Base-by-base conservation (phyloP, 1,140 invertebrate species). In the Tetramorium alpestre region DNA sequence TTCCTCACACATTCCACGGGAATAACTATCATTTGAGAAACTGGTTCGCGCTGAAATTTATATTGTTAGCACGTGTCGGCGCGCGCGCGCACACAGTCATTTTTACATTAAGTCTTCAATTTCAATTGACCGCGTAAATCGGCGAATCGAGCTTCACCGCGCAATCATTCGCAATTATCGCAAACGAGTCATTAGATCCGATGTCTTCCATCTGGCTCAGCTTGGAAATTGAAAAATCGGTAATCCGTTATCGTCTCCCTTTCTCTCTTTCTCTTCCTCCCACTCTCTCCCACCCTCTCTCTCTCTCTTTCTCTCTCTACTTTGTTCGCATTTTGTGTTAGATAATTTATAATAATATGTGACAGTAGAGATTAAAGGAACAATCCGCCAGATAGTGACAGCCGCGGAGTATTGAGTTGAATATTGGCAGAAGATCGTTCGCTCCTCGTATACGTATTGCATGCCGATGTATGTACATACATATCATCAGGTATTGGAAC, bases 361-460 rank as follows among this genome's bases (percentile, higher is more conserved):
- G 22, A 69, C 38, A 69, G 7, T 33, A 33, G 10, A 70, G 78
- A 56, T 64, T 41, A 62, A 38, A 38, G 2, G 18, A 22, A 25
- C 18, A 13, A 70, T 28, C 8, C 5, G 33, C 41, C 33, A 28
- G 11, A 6, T 49, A 18, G 5, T 28, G 25, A 73, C 47, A 4
- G 60, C 73, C 86, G 25, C 18, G 51, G 51, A 85, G 84, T 85
- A 90, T 90, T 75, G 75, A 89, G 69, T 87, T 47, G 10, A 13
- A 13, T 81, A 90, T 88, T 90, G 87, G 70, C 76, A 90, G 76
- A 90, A 90, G 69, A 90, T 86, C 64, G 51, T 75, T 86, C 81
- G 77, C 76, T 25, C 38, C 54, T 72, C 65, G 10, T 44, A 28
- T 85, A 89, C 11, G 58, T 90, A 64, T 25, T 28, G 65, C 80